Conservation (phyloP, 2,888 invertebrate genomes). For the Ochropleura plecta region DNA sequence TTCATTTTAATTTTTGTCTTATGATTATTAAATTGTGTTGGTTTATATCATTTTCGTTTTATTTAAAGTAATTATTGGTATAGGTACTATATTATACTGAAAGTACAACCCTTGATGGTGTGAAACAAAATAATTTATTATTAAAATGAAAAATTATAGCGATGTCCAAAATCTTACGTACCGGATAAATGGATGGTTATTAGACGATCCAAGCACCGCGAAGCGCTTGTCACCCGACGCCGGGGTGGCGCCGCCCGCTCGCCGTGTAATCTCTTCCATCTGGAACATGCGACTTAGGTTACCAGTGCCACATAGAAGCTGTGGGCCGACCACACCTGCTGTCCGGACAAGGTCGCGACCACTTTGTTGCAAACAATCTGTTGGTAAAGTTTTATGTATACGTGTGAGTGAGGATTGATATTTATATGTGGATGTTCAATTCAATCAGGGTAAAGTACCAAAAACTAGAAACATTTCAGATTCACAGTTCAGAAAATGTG, state of each 20-base stretch:
- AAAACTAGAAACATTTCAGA: background rate
- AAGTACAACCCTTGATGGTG: no score
- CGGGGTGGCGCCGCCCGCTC: conserved; percentile 82
- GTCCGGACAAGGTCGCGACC: conserved; percentile 30
- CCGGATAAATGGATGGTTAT: conserved; percentile 80
- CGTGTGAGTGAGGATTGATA: background rate
- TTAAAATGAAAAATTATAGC: background rate
- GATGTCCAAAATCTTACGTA: conserved; percentile 71
- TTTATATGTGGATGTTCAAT: background rate
- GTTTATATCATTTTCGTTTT: background rate
- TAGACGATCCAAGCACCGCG: conserved; percentile 77
- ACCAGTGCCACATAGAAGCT: conserved; percentile 62
- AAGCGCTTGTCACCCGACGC: conserved; percentile 85
- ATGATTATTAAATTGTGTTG: background rate
- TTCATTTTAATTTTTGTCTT: background rate
- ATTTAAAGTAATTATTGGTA: no score
- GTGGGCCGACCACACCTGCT: conserved; percentile 60
- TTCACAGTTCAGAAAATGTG: background rate
- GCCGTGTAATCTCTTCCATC: conserved; percentile 86
- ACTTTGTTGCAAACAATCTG: conserved; percentile 18
- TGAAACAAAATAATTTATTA: background rate
- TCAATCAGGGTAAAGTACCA: background rate
- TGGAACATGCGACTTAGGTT: conserved; percentile 82
- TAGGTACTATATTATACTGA: no score
- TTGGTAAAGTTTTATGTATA: background rate